These are phyloP conservation scores for Nannospalax galili DNA, from an alignment of 2,113 vertebrate species.

Conservation along the genomic window DNA sequence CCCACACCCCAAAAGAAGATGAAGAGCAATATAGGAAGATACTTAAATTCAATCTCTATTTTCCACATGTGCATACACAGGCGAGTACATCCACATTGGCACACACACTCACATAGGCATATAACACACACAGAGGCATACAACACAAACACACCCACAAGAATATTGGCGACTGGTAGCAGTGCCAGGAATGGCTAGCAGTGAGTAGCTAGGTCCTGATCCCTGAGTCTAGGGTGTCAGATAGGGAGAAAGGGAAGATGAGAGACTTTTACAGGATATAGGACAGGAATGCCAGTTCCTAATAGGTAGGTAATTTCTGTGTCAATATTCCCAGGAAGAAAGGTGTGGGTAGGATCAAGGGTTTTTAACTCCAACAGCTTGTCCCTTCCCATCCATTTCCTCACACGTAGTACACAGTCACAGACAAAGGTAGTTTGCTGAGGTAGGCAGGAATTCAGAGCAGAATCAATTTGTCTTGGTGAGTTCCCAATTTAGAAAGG, in stretches of 20 bases:
- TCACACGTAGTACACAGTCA: not conserved
- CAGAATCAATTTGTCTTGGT: not conserved
- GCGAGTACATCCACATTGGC: not conserved
- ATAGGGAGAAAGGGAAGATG: not conserved
- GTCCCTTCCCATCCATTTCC: not conserved
- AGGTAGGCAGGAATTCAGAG: not conserved
- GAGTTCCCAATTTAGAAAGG: not conserved
- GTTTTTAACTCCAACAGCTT: not conserved
- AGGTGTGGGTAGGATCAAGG: not conserved
- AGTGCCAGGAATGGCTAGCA: not conserved
- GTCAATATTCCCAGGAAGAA: not conserved
- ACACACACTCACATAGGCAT: not conserved
- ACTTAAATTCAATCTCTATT: not conserved
- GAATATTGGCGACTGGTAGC: not conserved
- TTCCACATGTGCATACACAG: too few species aligned
- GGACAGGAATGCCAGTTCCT: not conserved
- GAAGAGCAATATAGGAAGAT: not conserved
- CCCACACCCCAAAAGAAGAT: not conserved
- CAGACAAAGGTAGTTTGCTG: too few species aligned
- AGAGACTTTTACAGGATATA: slow-evolving; percentile 10
- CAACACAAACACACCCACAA: not conserved
- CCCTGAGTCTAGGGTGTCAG: not conserved
- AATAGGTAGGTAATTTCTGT: not conserved
- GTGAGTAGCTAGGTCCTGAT: not conserved
- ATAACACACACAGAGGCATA: not conserved